These are phyloP conservation scores for Penaeus chinensis DNA, from an alignment of 1,140 invertebrate genomes.

Conservation along the genomic window DNA sequence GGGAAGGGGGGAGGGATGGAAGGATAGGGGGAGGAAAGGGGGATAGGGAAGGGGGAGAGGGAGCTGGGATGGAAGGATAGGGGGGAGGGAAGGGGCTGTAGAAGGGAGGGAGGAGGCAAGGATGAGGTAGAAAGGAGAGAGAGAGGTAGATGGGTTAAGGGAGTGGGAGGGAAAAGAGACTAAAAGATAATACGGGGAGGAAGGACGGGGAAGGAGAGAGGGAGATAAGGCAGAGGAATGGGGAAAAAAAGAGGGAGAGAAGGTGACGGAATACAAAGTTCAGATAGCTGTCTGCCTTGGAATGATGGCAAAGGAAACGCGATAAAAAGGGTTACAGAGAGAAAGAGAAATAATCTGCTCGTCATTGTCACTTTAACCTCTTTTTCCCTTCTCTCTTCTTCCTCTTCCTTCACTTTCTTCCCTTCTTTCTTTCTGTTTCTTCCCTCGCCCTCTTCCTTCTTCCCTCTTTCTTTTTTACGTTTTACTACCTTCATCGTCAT, in stretches of 20 bases:
- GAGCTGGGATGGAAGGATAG: background rate
- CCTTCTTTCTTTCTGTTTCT: background rate
- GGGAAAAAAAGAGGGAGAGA: too few relatives aligned
- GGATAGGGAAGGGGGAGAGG: slow-evolving; percentile 11
- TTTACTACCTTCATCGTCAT: background rate
- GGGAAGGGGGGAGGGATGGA: background rate
- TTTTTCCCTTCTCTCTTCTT: background rate
- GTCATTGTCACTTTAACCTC: too few relatives aligned
- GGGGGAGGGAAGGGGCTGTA: slow-evolving; percentile 3
- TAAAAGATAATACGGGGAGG: too few relatives aligned
- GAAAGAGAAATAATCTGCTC: too few relatives aligned
- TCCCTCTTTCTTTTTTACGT: too few relatives aligned
- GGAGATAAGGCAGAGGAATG: background rate
- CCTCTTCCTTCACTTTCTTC: background rate
- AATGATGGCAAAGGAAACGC: too few relatives aligned
- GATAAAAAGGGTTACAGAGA: too few relatives aligned
- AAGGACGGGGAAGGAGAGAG: slow-evolving; percentile 1
- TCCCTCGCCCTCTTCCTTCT: background rate
- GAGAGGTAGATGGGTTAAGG: too few relatives aligned
- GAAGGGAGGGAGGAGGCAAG: background rate
- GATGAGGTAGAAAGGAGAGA: too few relatives aligned
- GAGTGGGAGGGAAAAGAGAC: too few relatives aligned
- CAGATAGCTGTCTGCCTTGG: too few relatives aligned
- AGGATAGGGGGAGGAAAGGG: slow-evolving; percentile 21
- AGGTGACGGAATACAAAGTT: too few relatives aligned